These are phyloP conservation scores for Aphyosemion australe DNA, from an alignment of 2,113 vertebrate genomes.

Conservation along the genomic window DNA sequence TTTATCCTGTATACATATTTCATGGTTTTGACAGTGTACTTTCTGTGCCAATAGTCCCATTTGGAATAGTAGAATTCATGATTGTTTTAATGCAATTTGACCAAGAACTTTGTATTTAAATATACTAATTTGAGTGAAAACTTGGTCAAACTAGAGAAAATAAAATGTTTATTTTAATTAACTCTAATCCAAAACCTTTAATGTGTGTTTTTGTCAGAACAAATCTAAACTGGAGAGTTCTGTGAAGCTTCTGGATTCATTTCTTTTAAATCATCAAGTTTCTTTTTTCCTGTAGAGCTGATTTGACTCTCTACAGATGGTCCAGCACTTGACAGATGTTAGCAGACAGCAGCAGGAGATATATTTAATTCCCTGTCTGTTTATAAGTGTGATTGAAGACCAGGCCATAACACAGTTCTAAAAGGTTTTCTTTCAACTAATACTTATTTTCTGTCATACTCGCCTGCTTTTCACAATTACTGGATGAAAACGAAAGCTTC, in stretches of 20 bases:
- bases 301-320: constrained; percentile 47
- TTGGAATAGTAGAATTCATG: too few species aligned
- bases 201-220: neutral
- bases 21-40: too few species aligned
- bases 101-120: too few species aligned
- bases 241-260: neutral
- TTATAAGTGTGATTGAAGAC: constrained; percentile 57
- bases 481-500: constrained; percentile 13
- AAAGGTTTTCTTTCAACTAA: constrained; percentile 36
- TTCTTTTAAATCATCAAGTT: neutral
- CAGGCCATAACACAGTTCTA: constrained; percentile 25
- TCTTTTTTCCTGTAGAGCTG: constrained; percentile 13
- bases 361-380: constrained; percentile 58
- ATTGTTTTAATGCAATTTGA: too few species aligned
- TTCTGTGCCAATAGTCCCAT: too few species aligned
- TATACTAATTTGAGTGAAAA: too few species aligned
- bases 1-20: too few species aligned
- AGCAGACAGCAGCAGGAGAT: constrained; percentile 47
- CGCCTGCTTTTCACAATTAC: constrained; percentile 17
- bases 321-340: constrained; percentile 56
- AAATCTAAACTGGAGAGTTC: neutral
- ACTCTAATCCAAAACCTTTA: neutral
- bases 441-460: constrained; percentile 19
- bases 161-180: too few species aligned
- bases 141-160: too few species aligned